Evolutionary conservation across 2,888 invertebrate species (phyloP), one percentile per base, ranked within the genome.

Genomic region (Idaea biselata): DNA sequence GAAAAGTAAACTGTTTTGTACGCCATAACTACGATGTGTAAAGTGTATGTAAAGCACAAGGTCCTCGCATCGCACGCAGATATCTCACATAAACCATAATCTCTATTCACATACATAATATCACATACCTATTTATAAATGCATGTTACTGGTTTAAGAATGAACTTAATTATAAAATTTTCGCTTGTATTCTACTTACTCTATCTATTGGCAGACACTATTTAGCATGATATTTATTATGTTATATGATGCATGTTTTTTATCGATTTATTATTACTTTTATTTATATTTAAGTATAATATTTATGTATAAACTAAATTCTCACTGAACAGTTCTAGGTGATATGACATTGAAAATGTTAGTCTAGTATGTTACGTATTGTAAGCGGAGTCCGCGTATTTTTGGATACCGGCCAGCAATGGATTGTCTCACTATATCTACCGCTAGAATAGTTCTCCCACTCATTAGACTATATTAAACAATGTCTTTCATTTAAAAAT

Each of bases 1-100:
- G 72, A 71, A 80, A 79, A 80, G 75, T 79, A 82, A 83, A 81
- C 74, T 67, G 71, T 73, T 73, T 74, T 66, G 70, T 71, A 78
- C 80, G 84, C 85, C 85, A 85, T 85, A 85, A 83, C 84, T 85
- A 81, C 84, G 68, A 73, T 72, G 73, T 76, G 64, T 68, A 68
- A 70, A 67, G 73, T 78, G 80, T 82, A 74, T 77, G 80, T 81
- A 73, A 76, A 68, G 83, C 85, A 84, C 84, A 76, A 74, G 79
- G 78, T 77, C 78, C 75, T 73, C 75, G 76, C 79, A 75, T 76
- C 76, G 83, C 85, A 82, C 82, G 80, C 44, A 44, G 44, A 56
- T 71, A 73, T 68, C 66, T 70, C 73, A 73, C 70, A 60, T 55
- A 64, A 18, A 63, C 59, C 54, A 32, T 58, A 59, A n/a, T 44